phyloP scores from a whole-genome alignment of 2,797 vertebrate genomes.

The Chaetophractus vellerosus region DNA sequence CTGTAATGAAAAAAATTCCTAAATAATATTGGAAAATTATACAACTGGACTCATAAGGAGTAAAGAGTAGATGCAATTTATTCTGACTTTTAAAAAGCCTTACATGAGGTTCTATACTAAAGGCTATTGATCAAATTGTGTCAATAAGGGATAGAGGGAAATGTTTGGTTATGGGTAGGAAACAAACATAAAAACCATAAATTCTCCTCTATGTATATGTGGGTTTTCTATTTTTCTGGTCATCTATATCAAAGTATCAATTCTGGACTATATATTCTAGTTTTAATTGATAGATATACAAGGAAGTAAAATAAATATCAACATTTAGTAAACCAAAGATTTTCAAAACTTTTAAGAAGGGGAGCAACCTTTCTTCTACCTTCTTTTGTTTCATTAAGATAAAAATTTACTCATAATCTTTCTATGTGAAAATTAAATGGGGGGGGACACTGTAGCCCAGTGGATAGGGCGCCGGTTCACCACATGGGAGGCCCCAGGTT shows the following conservation, averaged over 20 bases:
- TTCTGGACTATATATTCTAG: slow-evolving; percentile 34
- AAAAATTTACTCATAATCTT: background rate
- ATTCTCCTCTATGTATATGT: background rate
- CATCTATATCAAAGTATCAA: background rate
- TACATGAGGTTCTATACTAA: slow-evolving; percentile 15
- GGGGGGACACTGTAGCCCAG: no score
- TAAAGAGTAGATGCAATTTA: slow-evolving; percentile 7
- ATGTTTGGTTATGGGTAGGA: slow-evolving; percentile 54
- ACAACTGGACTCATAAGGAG: background rate
- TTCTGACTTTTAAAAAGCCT: slow-evolving; percentile 53
- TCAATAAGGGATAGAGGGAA: slow-evolving; percentile 18
- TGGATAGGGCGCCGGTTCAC: no score
- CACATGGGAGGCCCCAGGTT: no score
- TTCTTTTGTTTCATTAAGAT: background rate
- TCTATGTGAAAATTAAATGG: slow-evolving; percentile 39
- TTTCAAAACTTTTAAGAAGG: slow-evolving; percentile 20
- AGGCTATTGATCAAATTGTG: slow-evolving; percentile 59
- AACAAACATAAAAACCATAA: slow-evolving; percentile 60
- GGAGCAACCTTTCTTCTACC: background rate
- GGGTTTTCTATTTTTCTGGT: background rate
- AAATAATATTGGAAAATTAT: background rate
- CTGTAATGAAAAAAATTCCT: background rate
- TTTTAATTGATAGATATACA: slow-evolving; percentile 26
- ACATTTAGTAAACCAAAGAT: slow-evolving; percentile 25
- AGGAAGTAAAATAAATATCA: slow-evolving; percentile 8